phyloP scores from a whole-genome alignment of 2,113 vertebrate genomes.

The Anas platyrhynchos region DNA sequence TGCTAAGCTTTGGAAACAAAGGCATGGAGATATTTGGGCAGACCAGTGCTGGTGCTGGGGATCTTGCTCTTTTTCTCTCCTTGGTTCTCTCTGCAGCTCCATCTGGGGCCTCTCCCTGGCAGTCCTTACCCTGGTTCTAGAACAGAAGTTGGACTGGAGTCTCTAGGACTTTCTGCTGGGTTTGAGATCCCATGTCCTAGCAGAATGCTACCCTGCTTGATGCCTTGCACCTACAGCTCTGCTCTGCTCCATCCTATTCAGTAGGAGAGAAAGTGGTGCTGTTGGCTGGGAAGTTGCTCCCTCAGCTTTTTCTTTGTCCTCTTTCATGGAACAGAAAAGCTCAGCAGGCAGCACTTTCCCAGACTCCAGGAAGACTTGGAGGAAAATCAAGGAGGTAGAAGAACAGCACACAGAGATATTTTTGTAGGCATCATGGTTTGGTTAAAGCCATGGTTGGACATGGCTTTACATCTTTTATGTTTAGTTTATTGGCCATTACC shows the following conservation, averaged over 20 bases:
- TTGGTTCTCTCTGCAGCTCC: background rate
- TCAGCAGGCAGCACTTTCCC: background rate
- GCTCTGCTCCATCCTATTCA: background rate
- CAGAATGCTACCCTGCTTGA: background rate
- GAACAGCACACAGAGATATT: background rate
- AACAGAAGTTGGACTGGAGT: background rate
- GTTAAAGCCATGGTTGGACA: background rate
- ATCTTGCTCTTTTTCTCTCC: background rate
- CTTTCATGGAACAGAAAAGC: background rate
- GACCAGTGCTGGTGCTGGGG: background rate
- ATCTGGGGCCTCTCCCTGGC: background rate
- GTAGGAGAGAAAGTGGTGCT: background rate
- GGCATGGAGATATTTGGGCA: background rate
- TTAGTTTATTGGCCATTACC: background rate
- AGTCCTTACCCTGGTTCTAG: background rate
- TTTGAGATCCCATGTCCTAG: background rate
- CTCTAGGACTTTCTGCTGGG: background rate
- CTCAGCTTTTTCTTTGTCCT: background rate
- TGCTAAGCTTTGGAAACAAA: background rate
- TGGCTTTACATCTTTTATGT: background rate
- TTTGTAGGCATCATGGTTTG: background rate
- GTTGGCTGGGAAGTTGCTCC: background rate
- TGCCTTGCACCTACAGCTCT: background rate
- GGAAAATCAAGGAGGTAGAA: background rate
- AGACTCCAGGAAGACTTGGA: rapidly evolving